phyloP scores from a whole-genome alignment of 2,888 invertebrate genomes.

The Cheilosia vernalis region DNA sequence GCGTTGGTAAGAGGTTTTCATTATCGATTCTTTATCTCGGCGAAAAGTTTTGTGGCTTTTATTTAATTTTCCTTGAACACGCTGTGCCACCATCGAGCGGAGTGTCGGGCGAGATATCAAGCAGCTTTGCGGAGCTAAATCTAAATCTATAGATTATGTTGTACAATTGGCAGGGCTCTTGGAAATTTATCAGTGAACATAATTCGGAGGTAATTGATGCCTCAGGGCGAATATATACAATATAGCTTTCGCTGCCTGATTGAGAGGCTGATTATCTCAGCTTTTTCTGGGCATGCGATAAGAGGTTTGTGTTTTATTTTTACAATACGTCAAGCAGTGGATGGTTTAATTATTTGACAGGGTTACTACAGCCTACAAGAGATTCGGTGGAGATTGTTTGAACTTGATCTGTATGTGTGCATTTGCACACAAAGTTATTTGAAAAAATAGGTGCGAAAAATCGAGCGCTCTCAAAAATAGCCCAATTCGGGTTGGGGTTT shows the following conservation, averaged over 20 bases:
- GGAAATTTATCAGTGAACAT: constrained; percentile 65
- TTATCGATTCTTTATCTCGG: constrained; percentile 70
- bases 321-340: not conserved
- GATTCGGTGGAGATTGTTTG: not conserved
- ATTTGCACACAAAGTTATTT: no score
- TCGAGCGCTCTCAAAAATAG: no score
- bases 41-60: constrained; percentile 68
- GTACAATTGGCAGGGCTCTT: constrained; percentile 38
- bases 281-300: constrained; percentile 7
- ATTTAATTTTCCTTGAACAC: constrained; percentile 68
- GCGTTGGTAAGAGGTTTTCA: constrained; percentile 52
- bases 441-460: no score
- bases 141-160: constrained; percentile 61
- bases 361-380: not conserved
- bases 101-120: constrained; percentile 20
- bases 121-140: constrained; percentile 44
- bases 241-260: constrained; percentile 29
- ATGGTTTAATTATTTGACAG: not conserved
- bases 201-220: constrained; percentile 72
- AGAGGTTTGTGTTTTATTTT: constrained; percentile 40
- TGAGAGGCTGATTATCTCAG: constrained; percentile 9
- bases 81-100: not conserved
- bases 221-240: constrained; percentile 32
- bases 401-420: no score
- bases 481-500: no score